Conservation (phyloP, 1,140 invertebrate species). For the Uloborus diversus region DNA sequence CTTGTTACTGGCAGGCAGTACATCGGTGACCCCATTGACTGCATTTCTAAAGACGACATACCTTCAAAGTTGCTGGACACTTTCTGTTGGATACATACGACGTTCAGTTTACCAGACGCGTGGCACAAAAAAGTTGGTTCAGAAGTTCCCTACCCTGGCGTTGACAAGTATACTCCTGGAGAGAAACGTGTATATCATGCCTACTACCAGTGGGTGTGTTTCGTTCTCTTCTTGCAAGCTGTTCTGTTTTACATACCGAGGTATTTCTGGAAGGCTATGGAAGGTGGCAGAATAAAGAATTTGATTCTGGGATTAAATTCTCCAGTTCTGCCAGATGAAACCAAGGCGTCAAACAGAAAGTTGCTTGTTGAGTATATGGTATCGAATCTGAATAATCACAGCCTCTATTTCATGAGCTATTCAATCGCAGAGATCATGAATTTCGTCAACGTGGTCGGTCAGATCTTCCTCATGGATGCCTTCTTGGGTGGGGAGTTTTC, state of each 20-base stretch:
- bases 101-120: conserved; percentile 71
- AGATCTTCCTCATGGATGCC: conserved; percentile 82
- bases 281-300: conserved; percentile 72
- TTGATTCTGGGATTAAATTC: conserved; percentile 68
- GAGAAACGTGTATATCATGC: conserved; percentile 60
- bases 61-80: conserved; percentile 61
- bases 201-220: conserved; percentile 64
- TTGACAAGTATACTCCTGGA: conserved; percentile 59
- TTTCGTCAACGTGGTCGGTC: conserved; percentile 71
- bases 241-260: conserved; percentile 61
- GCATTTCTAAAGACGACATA: conserved; percentile 60
- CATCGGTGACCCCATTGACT: conserved; percentile 62
- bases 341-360: conserved; percentile 46
- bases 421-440: conserved; percentile 76
- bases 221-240: conserved; percentile 62
- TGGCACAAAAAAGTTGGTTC: conserved; percentile 65
- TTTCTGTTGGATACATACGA: conserved; percentile 62
- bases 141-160: conserved; percentile 68
- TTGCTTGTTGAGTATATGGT: conserved; percentile 85
- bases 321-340: conserved; percentile 56
- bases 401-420: conserved; percentile 84
- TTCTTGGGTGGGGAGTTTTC: conserved; percentile 89
- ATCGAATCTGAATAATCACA: conserved; percentile 82
- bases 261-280: conserved; percentile 69
- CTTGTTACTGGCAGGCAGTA: conserved; percentile 87